Evolutionary conservation across 2,113 vertebrate species (phyloP).

Genomic region (Hemicordylus capensis): DNA sequence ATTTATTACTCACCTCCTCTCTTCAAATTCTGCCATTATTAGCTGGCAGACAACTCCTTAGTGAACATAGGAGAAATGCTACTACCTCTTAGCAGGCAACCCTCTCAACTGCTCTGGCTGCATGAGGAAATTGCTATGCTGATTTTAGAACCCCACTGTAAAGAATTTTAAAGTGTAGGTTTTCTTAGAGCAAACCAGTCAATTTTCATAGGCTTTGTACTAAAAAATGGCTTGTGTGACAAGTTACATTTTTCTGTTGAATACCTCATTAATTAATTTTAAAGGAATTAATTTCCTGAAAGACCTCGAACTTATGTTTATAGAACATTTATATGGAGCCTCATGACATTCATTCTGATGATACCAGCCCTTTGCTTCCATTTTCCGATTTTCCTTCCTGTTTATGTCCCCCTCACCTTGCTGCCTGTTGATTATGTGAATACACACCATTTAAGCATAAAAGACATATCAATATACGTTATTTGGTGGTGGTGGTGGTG

Average conservation of each 20-base stretch:
- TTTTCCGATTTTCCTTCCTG: too few relatives aligned
- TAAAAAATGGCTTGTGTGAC: neutral
- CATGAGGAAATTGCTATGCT: neutral
- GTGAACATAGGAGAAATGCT: neutral
- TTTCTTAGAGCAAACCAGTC: neutral
- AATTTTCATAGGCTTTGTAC: neutral
- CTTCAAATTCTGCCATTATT: neutral
- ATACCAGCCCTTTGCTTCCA: too few relatives aligned
- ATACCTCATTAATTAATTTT: too few relatives aligned
- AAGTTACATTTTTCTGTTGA: neutral
- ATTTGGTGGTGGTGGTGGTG: too few relatives aligned
- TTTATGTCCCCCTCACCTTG: too few relatives aligned
- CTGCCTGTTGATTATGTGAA: too few relatives aligned
- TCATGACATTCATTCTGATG: too few relatives aligned
- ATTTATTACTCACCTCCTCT: neutral
- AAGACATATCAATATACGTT: too few relatives aligned
- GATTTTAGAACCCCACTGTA: constrained; percentile 30
- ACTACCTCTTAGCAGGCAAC: constrained; percentile 8
- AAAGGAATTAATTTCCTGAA: too few relatives aligned
- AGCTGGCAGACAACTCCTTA: neutral
- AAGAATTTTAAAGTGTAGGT: constrained; percentile 13
- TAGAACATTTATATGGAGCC: too few relatives aligned
- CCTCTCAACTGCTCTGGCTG: neutral
- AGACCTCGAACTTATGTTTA: too few relatives aligned
- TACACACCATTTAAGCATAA: too few relatives aligned